Evolutionary conservation across 1,140 invertebrate species (phyloP).

Genomic region (Rhagoletis pomonella): DNA sequence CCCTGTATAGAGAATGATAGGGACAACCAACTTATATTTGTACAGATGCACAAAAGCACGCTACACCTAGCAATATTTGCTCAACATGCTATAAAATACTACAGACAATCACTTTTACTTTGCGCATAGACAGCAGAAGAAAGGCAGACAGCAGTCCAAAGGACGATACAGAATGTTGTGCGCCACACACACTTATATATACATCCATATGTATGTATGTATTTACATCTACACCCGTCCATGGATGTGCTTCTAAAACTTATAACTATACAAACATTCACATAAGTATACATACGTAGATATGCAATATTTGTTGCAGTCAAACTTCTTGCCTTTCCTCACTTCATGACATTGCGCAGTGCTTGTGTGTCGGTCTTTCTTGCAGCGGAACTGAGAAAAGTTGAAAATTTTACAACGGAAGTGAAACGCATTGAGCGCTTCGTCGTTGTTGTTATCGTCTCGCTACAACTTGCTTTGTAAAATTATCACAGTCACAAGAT

Average conservation of each 20-base stretch:
- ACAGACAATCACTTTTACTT: constrained; percentile 1
- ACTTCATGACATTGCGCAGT: neutral
- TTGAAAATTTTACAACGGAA: constrained; percentile 26
- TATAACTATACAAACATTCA: too few species aligned
- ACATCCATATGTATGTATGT: too few species aligned
- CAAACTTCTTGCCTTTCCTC: neutral
- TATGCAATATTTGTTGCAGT: neutral
- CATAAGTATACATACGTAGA: neutral
- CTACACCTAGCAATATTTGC: neutral
- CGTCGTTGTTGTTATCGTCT: neutral
- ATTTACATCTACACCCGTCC: too few species aligned
- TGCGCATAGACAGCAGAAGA: neutral
- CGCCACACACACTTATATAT: neutral
- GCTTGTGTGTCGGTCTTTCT: neutral
- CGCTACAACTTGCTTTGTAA: neutral
- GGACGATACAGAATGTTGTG: neutral
- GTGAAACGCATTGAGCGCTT: constrained; percentile 23
- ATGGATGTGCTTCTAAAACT: too few species aligned
- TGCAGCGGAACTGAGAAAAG: constrained; percentile 24
- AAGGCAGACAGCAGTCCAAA: neutral
- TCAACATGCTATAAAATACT: neutral
- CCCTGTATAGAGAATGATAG: neutral
- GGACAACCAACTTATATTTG: neutral
- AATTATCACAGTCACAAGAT: constrained; percentile 7
- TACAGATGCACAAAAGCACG: neutral